Evolutionary conservation across 1,140 invertebrate genomes (phyloP).

Genomic region (Leptopilina clavipes): DNA sequence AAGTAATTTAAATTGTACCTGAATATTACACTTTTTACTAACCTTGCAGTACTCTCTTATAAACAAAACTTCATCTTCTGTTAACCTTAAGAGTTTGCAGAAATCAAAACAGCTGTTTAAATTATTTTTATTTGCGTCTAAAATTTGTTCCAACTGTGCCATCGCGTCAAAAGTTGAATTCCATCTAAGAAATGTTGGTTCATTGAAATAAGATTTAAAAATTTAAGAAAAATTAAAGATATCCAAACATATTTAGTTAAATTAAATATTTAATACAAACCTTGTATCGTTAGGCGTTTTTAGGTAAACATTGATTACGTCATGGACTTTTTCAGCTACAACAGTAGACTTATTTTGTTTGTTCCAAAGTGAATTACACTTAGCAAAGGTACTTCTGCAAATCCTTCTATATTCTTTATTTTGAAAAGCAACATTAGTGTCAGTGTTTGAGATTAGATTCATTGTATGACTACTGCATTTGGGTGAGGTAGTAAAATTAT

Average conservation of each 20-base stretch:
- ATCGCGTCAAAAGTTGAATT: constrained; percentile 36
- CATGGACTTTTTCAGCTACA: constrained; percentile 32
- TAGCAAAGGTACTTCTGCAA: constrained; percentile 8
- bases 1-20: too few species aligned
- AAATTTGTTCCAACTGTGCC: constrained; percentile 20
- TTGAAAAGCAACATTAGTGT: constrained; percentile 14
- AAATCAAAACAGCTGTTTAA: constrained; percentile 38
- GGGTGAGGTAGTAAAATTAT: constrained; percentile 19
- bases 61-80: constrained; percentile 34
- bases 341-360: constrained; percentile 39
- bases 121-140: background rate
- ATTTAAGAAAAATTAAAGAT: constrained; percentile 15
- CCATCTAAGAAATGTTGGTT: constrained; percentile 15
- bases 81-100: constrained; percentile 25
- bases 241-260: background rate
- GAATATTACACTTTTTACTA: background rate
- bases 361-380: constrained; percentile 5
- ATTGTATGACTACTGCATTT: constrained; percentile 33
- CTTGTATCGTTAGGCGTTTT: constrained; percentile 38
- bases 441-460: constrained; percentile 31
- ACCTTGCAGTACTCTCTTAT: constrained; percentile 38
- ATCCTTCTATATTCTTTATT: constrained; percentile 24
- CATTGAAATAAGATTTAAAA: constrained; percentile 22
- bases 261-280: constrained; percentile 36
- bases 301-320: constrained; percentile 2